Evolutionary conservation across 2,797 vertebrate species (phyloP), one percentile per base, ranked within the genome.

Genomic region (Pangasius djambal): DNA sequence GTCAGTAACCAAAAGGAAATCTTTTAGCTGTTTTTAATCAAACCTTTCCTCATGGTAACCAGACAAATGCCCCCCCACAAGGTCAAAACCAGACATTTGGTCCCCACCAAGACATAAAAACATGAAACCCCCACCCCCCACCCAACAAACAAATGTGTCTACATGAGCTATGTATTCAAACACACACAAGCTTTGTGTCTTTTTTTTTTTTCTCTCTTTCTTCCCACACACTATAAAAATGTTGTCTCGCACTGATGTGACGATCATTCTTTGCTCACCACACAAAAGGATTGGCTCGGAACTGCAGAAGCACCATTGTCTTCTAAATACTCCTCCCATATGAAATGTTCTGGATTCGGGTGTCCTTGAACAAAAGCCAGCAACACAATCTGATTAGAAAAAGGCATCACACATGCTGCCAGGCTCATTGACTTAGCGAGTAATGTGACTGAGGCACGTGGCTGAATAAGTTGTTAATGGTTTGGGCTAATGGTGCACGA

Each of bases 291-390:
- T 92, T 96, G 94, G 89, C 93, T 94, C 88, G 97, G 97, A 88
- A 96, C 97, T 55, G 97, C 96, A 34, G 94, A 95, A 6, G 96
- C 95, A 34, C 95, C 93, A 4, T 95, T 97, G 91, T 98, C 96
- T 93, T 97, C 94, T 89, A 98, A 94, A 90, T 98, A 98, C 2
- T 97, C 95, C 82, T 96, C 96, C 97, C 98, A 99, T n/a, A 96
- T 94, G 93, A 98, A 98, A 85, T 92, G 93, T 93, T 97, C 97
- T 87, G 97, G 96, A 93, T 97, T 95, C 4, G 96, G 96, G 90
- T 96, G 96, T 91, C 96, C 97, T 97, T 87, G 61, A 88, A 92
- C 85, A 92, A 55, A 91, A 81, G 77, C 59, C 83, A 91, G 87
- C 70, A 90, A 75, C 74, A 88, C 55, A 74, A 79, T 75, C 74